Conservation (phyloP, 2,113 vertebrate species). For the Trogon melanurus region DNA sequence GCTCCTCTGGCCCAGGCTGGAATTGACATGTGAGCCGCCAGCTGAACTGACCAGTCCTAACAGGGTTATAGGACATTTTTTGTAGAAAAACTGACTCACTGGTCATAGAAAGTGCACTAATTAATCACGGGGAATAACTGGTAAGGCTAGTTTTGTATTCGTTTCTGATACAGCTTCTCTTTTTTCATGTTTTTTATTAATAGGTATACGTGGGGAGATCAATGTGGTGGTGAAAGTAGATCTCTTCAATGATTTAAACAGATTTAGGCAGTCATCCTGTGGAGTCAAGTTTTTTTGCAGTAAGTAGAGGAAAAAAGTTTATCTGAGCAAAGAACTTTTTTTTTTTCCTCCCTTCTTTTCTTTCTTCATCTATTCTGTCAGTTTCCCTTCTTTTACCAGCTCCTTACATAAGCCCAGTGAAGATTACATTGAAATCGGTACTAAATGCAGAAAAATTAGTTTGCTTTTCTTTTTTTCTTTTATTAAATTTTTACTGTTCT, state of each 20-base stretch:
- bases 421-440: neutral
- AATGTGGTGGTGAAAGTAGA: slow-evolving; percentile 97
- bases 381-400: neutral
- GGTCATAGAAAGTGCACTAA: neutral
- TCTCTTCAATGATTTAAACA: slow-evolving; percentile 97
- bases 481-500: neutral
- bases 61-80: neutral
- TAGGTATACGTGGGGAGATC: slow-evolving; percentile 97
- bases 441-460: neutral
- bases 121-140: neutral
- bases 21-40: neutral
- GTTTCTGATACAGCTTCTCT: neutral
- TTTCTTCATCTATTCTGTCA: neutral
- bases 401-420: neutral
- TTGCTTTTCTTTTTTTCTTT: neutral
- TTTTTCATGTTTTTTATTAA: neutral
- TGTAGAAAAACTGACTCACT: neutral
- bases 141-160: neutral
- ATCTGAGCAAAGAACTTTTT: neutral
- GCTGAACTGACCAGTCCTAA: neutral
- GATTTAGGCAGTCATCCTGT: slow-evolving; percentile 97
- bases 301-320: slow-evolving; percentile 74
- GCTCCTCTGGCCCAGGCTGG: neutral
- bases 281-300: slow-evolving; percentile 99
- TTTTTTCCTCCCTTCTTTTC: too few relatives aligned